Base-by-base conservation (phyloP, 2,797 vertebrate genomes). In the Danio choprae region DNA sequence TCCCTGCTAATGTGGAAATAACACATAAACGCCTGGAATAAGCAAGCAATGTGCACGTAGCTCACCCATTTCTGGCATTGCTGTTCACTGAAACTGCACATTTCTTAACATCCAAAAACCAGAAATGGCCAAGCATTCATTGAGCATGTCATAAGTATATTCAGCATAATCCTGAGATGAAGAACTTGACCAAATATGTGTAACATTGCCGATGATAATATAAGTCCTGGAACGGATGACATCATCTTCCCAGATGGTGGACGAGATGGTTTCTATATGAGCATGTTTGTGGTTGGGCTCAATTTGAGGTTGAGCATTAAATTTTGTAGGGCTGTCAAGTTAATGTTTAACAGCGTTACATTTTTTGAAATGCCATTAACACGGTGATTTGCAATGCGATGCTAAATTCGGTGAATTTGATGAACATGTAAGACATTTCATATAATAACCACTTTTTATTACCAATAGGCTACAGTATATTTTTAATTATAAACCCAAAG, bases 211-310 rank as follows among this genome's bases (percentile, higher is more conserved):
- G 43, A 84, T 69, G 76, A 82, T 72, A 79, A 75, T 70, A 81
- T 77, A 81, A 85, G 79, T 77, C 64, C 53, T 85, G 85, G 87
- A 87, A 87, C 80, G 58, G 83, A 81, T 87, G 79, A 86, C 83
- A 80, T 87, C 84, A 86, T 72, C n/a, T 41, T 74, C 51, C 64
- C 22, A 69, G 55, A 67, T 71, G 29, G 44, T 74, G 41, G 15
- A 29, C 60, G 67, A 74, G 79, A 75, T 73, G 64, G 46, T 38
- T 76, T 84, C 74, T 56, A 75, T 72, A 72, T 51, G 43, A 82
- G 58, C 20, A 67, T 60, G 50, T 76, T 64, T 77, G 77, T 78
- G 81, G 74, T 63, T 74, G 41, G 60, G 53, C 48, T 55, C 43
- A 41, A 50, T 50, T 62, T 22, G 11, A 12, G 51, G 6, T 46